These are phyloP conservation scores for Varanus komodoensis DNA, from an alignment of 2,113 vertebrate species.

Conservation along the genomic window DNA sequence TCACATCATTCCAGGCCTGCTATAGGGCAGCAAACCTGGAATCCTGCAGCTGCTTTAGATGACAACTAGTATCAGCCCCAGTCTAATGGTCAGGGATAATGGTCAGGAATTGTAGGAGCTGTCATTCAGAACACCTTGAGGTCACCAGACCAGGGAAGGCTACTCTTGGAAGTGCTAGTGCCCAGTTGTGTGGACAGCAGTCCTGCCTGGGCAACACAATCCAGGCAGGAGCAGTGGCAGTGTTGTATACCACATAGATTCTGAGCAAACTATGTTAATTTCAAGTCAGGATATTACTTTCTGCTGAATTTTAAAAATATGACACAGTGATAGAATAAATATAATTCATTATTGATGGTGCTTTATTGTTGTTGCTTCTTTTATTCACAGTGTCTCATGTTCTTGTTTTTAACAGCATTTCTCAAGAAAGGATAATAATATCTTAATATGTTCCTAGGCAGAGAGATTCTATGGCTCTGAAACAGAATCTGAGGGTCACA, in stretches of 20 bases:
- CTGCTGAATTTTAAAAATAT: neutral
- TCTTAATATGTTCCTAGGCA: neutral
- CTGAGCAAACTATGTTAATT: neutral
- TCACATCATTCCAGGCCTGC: too few relatives aligned
- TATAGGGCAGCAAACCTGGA: too few relatives aligned
- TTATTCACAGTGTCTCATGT: neutral
- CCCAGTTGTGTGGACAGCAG: neutral
- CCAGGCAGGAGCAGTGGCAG: neutral
- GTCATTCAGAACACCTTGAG: too few relatives aligned
- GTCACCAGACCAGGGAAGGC: too few relatives aligned
- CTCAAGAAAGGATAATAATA: neutral
- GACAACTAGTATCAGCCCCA: too few relatives aligned
- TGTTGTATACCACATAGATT: too few relatives aligned
- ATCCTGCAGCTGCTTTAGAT: too few relatives aligned
- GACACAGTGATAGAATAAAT: neutral
- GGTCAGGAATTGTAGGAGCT: too few relatives aligned
- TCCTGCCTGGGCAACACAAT: neutral
- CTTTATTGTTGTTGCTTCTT: neutral
- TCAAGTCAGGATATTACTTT: neutral
- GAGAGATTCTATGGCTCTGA: too few relatives aligned
- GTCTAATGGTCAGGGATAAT: too few relatives aligned
- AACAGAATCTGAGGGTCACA: too few relatives aligned
- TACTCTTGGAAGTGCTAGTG: too few relatives aligned
- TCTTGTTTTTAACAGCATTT: slow-evolving; percentile 10
- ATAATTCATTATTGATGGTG: neutral